These are phyloP conservation scores for Noctilio leporinus DNA, from an alignment of 2,113 vertebrate species.

Conservation along the genomic window DNA sequence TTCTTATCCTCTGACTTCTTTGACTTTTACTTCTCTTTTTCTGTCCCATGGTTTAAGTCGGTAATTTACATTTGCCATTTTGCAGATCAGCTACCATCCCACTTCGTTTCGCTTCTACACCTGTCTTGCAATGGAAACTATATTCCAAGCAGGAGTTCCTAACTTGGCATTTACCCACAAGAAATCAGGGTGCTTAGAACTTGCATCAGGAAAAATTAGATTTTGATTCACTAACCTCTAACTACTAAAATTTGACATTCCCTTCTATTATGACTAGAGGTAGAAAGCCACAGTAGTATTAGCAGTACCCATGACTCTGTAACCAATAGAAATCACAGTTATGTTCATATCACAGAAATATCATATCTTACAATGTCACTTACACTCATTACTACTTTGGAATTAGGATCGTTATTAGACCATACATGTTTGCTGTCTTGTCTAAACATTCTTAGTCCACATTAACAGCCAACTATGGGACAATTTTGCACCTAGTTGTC, in stretches of 20 bases:
- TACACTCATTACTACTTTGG: background rate
- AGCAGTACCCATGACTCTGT: background rate
- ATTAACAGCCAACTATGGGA: background rate
- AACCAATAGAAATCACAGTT: background rate
- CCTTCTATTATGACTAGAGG: background rate
- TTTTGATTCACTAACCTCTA: background rate
- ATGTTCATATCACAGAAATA: background rate
- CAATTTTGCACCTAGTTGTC: background rate
- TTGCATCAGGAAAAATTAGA: background rate
- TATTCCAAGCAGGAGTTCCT: background rate
- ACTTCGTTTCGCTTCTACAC: background rate
- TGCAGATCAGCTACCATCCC: background rate
- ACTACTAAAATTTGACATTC: background rate
- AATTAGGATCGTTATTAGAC: background rate
- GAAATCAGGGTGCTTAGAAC: background rate
- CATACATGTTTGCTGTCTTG: background rate
- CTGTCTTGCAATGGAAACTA: background rate
- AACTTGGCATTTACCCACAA: background rate
- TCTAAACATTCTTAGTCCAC: background rate
- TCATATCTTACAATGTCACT: background rate
- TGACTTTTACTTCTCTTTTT: background rate
- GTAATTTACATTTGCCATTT: background rate
- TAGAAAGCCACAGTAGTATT: background rate
- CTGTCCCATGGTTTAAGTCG: background rate
- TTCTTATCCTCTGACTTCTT: background rate